Conservation (phyloP, 2,888 invertebrate genomes). For the Ligdia adustata region DNA sequence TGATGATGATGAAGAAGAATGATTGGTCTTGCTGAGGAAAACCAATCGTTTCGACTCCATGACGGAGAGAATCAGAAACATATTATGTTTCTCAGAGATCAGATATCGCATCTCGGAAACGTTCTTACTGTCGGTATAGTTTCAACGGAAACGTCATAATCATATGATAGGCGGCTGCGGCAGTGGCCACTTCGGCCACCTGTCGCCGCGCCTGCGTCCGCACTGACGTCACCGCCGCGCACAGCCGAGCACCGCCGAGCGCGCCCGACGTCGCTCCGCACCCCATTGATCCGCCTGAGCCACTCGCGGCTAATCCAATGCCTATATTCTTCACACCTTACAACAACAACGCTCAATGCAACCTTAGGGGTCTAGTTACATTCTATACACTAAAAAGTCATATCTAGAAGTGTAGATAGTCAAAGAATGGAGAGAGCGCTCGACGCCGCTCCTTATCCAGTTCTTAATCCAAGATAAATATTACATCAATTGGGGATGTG, state of each 20-base stretch:
- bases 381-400: neutral
- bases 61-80: too few species aligned
- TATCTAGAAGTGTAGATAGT: slow-evolving; percentile 10
- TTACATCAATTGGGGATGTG: slow-evolving; percentile 80
- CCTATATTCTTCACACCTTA: slow-evolving; percentile 33
- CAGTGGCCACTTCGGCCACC: slow-evolving; percentile 84
- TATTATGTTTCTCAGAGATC: too few species aligned
- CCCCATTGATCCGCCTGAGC: slow-evolving; percentile 67
- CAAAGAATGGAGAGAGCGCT: slow-evolving; percentile 41
- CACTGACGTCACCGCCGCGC: slow-evolving; percentile 71
- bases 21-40: too few species aligned
- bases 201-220: slow-evolving; percentile 80
- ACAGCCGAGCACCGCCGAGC: slow-evolving; percentile 49
- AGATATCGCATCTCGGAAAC: too few species aligned
- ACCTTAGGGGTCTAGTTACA: too few species aligned
- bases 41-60: too few species aligned
- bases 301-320: slow-evolving; percentile 56
- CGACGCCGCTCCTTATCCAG: slow-evolving; percentile 68
- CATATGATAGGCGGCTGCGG: slow-evolving; percentile 79
- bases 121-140: slow-evolving; percentile 34
- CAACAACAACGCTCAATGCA: slow-evolving; percentile 33
- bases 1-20: too few species aligned
- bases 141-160: slow-evolving; percentile 76
- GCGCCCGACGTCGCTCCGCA: slow-evolving; percentile 53
- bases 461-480: slow-evolving; percentile 83